Conservation (phyloP, 2,888 invertebrate genomes). For the Incurvaria masculella region DNA sequence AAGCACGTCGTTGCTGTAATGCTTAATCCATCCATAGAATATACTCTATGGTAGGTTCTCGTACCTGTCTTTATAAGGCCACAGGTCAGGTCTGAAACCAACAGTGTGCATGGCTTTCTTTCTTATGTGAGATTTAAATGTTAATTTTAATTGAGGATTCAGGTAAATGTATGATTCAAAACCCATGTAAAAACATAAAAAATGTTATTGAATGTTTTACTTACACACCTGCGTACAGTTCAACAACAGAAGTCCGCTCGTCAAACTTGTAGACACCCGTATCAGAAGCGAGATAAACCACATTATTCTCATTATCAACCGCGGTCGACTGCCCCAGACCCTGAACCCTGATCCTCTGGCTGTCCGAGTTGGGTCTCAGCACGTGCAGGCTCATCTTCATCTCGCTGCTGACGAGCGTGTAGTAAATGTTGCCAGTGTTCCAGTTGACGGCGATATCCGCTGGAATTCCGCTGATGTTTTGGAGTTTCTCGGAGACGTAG, state of each 20-base stretch:
- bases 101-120: too few species aligned
- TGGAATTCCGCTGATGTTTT: conserved; percentile 35
- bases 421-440: conserved; percentile 40
- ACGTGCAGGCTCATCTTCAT: conserved; percentile 43
- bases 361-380: conserved; percentile 27
- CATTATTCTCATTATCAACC: conserved; percentile 47
- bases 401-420: conserved; percentile 39
- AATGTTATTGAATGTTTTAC: background rate
- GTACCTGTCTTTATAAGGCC: too few species aligned
- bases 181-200: too few species aligned
- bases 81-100: too few species aligned
- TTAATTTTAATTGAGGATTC: too few species aligned
- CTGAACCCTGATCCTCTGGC: conserved; percentile 35
- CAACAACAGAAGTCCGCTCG: conserved; percentile 29
- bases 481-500: conserved; percentile 28
- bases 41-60: too few species aligned
- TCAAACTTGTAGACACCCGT: conserved; percentile 47
- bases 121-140: too few species aligned
- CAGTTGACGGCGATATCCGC: conserved; percentile 44
- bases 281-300: conserved; percentile 45
- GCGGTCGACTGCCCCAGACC: conserved; percentile 43
- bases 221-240: conserved; percentile 23
- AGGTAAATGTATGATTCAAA: too few species aligned
- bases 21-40: too few species aligned
- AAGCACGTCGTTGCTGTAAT: too few species aligned